phyloP scores from a whole-genome alignment of 2,113 vertebrate genomes.

The Notarius lentiginosus region DNA sequence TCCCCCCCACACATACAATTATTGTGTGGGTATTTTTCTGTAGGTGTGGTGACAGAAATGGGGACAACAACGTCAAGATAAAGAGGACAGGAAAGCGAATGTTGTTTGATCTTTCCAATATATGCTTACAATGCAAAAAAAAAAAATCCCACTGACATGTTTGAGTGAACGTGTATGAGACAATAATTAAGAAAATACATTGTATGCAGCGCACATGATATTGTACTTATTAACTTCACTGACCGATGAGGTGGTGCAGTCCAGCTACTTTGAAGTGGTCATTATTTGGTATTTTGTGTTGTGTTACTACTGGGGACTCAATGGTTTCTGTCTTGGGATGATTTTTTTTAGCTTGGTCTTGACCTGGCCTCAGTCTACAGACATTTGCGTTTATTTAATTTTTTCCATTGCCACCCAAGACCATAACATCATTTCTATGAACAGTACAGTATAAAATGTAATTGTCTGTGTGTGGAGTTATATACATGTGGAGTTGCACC shows the following conservation, averaged over 20 bases:
- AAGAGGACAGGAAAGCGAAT: slow-evolving; percentile 69
- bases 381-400: too few relatives aligned
- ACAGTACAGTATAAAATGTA: neutral
- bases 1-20: neutral
- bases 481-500: neutral
- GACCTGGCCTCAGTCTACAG: too few relatives aligned
- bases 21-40: neutral
- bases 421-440: too few relatives aligned
- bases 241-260: neutral
- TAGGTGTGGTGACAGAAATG: slow-evolving; percentile 33
- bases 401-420: too few relatives aligned
- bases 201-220: neutral
- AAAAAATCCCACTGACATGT: slow-evolving; percentile 16
- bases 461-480: neutral
- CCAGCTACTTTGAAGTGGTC: neutral
- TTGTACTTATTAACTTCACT: neutral
- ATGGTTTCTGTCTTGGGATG: neutral
- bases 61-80: slow-evolving; percentile 34
- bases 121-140: slow-evolving; percentile 43
- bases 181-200: neutral
- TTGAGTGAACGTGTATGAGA: neutral
- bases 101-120: slow-evolving; percentile 33
- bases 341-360: too few relatives aligned
- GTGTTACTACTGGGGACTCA: neutral
- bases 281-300: neutral